Percentiles rank a stretch among this genome's conserved stretches.
Conservation (phyloP, 2,113 vertebrate genomes). For the Dromas ardeola region DNA sequence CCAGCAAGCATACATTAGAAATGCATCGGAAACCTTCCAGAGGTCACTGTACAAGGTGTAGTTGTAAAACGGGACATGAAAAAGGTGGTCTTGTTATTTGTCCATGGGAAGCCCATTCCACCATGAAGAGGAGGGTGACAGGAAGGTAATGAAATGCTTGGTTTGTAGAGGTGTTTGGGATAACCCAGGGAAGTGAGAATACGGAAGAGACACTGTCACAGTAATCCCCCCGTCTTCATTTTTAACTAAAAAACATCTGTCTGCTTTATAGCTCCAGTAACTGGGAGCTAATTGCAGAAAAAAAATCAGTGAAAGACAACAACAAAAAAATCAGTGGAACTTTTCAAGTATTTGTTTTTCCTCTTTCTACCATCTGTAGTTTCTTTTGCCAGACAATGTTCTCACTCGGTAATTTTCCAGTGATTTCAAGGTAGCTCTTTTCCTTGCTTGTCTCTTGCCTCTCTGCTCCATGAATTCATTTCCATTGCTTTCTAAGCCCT, state of each 20-base stretch:
- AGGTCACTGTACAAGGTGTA: background rate
- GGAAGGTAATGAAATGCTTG: background rate
- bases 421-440: slow-evolving; percentile 30
- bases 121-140: background rate
- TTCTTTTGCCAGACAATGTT: slow-evolving; percentile 29
- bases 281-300: background rate
- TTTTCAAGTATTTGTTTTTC: slow-evolving; percentile 17
- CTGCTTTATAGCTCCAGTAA: background rate
- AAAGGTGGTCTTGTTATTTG: background rate
- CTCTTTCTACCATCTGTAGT: slow-evolving; percentile 11
- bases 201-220: background rate
- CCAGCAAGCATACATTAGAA: background rate
- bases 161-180: background rate
- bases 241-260: background rate
- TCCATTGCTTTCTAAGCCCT: background rate
- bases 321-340: background rate
- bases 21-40: background rate
- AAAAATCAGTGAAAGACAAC: background rate
- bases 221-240: background rate
- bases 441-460: background rate
- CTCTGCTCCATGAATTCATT: background rate
- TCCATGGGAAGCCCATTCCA: background rate
- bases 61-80: background rate
- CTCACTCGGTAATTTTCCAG: slow-evolving; percentile 56
- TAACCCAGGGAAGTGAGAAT: background rate